Evolutionary conservation across 1,140 invertebrate species (phyloP).

Genomic region (Atopsyche davidsoni): DNA sequence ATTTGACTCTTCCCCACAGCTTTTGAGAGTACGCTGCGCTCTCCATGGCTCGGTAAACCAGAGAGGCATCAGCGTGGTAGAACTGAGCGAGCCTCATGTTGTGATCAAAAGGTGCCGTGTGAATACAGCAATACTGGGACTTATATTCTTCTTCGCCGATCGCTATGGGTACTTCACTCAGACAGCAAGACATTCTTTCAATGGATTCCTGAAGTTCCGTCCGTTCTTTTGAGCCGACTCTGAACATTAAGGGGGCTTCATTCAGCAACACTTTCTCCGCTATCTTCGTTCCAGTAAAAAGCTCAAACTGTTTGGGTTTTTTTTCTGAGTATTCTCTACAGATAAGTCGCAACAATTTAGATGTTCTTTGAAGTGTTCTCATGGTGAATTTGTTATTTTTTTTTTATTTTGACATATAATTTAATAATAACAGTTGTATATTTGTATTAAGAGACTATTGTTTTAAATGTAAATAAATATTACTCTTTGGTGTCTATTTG

Average conservation of each 20-base stretch:
- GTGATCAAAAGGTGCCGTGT: constrained; percentile 74
- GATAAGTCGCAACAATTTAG: no score
- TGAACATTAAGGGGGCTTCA: constrained; percentile 68
- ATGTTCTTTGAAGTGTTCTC: no score
- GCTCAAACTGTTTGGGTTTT: no score
- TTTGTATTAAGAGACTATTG: no score
- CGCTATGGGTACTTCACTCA: constrained; percentile 79
- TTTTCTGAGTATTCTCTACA: no score
- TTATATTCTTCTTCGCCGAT: constrained; percentile 79
- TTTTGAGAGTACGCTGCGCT: constrained; percentile 61
- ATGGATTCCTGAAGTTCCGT: constrained; percentile 59
- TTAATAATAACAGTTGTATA: no score
- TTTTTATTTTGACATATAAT: no score
- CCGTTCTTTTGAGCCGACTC: constrained; percentile 72
- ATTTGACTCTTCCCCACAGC: constrained; percentile 72
- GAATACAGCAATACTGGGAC: constrained; percentile 59
- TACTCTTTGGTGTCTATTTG: no score
- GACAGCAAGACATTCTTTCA: constrained; percentile 51
- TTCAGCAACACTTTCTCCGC: constrained; percentile 40
- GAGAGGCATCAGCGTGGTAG: constrained; percentile 71
- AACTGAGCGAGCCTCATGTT: constrained; percentile 75
- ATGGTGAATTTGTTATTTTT: no score
- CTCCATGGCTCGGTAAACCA: constrained; percentile 74
- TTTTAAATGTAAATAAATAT: no score
- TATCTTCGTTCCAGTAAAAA: neutral